Conservation (phyloP, 2,113 vertebrate species). For the Bubo bubo region DNA sequence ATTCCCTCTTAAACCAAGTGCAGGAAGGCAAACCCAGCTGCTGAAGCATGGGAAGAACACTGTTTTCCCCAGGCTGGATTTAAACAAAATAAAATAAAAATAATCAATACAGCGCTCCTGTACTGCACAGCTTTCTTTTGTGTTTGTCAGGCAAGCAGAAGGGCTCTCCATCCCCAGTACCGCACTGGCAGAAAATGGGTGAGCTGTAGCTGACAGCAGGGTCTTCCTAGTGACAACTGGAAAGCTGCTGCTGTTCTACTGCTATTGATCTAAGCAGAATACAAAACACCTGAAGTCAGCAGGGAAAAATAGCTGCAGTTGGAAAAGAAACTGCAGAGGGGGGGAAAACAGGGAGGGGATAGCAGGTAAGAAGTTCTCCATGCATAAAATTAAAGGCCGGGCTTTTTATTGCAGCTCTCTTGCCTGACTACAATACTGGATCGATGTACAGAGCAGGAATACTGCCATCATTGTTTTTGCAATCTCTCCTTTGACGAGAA, state of each 20-base stretch:
- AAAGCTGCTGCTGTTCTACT: conserved; percentile 50
- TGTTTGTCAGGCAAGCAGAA: conserved; percentile 29
- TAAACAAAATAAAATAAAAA: background rate
- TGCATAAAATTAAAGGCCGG: conserved; percentile 62
- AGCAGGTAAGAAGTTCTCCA: conserved; percentile 63
- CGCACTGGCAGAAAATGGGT: background rate
- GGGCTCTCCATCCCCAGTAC: conserved; percentile 1
- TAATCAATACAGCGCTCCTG: background rate
- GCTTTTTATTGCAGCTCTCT: conserved; percentile 33
- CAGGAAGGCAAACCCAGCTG: background rate
- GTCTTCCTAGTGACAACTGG: conserved; percentile 59
- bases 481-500: background rate
- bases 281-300: conserved; percentile 67
- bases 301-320: conserved; percentile 65
- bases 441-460: conserved; percentile 33
- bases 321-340: conserved; percentile 3
- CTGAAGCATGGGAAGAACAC: background rate
- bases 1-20: background rate
- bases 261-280: conserved; percentile 62
- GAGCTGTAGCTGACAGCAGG: conserved; percentile 57
- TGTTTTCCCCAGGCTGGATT: background rate
- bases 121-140: background rate
- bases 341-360: background rate
- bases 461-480: conserved; percentile 2
- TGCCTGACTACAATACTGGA: background rate